Evolutionary conservation across 2,113 vertebrate genomes (phyloP), one percentile per base, ranked within the genome.

Genomic region (Atrichornis clamosus): DNA sequence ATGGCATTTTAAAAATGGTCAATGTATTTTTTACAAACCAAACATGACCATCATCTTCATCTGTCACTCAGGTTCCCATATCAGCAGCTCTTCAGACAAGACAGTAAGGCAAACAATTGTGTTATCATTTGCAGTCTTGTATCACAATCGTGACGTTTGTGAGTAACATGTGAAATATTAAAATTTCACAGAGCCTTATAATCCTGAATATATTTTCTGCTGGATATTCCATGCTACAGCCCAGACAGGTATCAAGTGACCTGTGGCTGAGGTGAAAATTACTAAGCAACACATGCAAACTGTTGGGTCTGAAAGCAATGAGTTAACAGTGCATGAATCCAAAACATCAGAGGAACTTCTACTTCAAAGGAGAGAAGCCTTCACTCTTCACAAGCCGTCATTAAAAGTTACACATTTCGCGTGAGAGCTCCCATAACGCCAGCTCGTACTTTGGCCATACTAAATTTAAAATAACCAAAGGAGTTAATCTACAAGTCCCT

Each of bases 1-100:
- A 75, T 41, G 69, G 76, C 69, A 78, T 90, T 81, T 86, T 20
- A 39, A 83, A 85, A 96, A 91, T 37, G 92, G 92, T 63, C 92
- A 88, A 22, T 59, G 7, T 16, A 52, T 59, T 67, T 90, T 46
- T 46, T 44, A 89, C 69, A 87, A 83, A 55, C 30, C 55, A 78
- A 95, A 93, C 6, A 37, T 1, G 21, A 75, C 55, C 50, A 41
- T 13, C 68, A 60, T 55, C 93, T 86, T 84, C 75, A 28, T 78
- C 35, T 46, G 75, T 44, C 26, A 14, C 75, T 88, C 69, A 84
- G 4, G 3, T 62, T 86, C 68, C 67, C 81, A 70, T 55, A 69
- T 64, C 82, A 88, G 67, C 26, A 93, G 70, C 37, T 83, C 67
- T 80, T 63, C 75, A 73, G 87, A 74, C 46, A 79, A n/a, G 20